Evolutionary conservation across 1,140 invertebrate genomes (phyloP), one percentile per base, ranked within the genome.

Genomic region (Hydropsyche tenuis): DNA sequence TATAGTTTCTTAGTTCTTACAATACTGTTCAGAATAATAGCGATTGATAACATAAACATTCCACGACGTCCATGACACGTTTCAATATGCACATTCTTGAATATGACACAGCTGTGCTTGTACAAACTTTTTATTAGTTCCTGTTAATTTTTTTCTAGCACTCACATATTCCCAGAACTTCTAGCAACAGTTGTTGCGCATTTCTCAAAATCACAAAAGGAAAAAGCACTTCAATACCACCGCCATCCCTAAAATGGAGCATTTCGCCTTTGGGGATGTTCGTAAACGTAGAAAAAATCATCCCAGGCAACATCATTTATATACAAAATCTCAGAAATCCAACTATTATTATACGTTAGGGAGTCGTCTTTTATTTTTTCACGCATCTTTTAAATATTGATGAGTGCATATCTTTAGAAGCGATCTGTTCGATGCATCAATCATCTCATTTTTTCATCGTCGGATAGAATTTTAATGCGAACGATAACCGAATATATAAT

Each of bases 211-310:
- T 3, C 9, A 37, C 30, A 37, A 60, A 25, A 16, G 23, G 25
- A 60, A 60, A 60, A 60, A 27, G 23, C 56, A 60, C 56, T 60
- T 60, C 56, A 60, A 37, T 9, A 37, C 30, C 30, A 37, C 30
- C 30, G 9, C 3, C 30, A 37, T 37, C 30, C 30, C 30, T 9
- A 9, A 37, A 37, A 37, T 37, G 30, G 30, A 37, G 3, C 30
- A 9, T 37, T 37, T 37, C n/a, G 9, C 30, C 30, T 9, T 37
- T 3, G 30, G 30, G 30, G 30, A 37, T 37, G 9, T 3, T 37
- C 9, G 30, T n/a, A n/a, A n/a, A n/a, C n/a, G n/a, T n/a, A 37
- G 30, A 37, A 37, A 37, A 37, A 37, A 37, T 9, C 9, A 37
- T 37, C 30, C 30, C 30, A 37, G 30, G 30, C 30, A n/a, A n/a